Base-by-base conservation (phyloP, 2,113 vertebrate species). In the human region DNA sequence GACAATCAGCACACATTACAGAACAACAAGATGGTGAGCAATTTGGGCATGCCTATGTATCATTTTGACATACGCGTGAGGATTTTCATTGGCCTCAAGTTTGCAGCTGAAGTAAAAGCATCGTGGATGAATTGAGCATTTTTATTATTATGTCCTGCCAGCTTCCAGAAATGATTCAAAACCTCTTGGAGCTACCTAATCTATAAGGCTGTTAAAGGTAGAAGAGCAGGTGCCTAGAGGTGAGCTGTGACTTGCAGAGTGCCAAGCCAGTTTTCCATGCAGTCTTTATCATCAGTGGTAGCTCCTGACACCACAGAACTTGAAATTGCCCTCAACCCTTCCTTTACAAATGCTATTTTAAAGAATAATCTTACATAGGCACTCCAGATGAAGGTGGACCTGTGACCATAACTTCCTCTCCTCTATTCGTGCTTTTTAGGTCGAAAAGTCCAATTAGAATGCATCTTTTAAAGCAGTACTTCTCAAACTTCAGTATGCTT, bases 11-110 rank as follows among this genome's bases (percentile, higher is more conserved):
- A 40, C 16, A 68, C 2, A 64, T 66, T 83, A 16, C 68, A 81
- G 84, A 52, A 93, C 43, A 95, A 87, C 12, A 78, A 76, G 45
- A 30, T 18, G 27, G 9, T 45, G 20, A 30, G 85, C 55, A 48
- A 5, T 76, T 38, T 70, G 72, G 81, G 20, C n/a, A 5, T 59
- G 30, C 45, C 52, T 78, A 8, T 48, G 6, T 66, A 61, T 87
- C 59, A 40, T 5, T 8, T 8, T 55, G 85, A 61, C 22, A 48
- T 35, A 6, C 6, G 5, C 22, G 6, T 83, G 40, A 48, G 4
- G 40, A 83, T 88, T 97, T 88, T 61, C 61, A 50, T 6, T 97
- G 55, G n/a, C 45, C 40, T 86, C 35, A 59, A 7, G 22, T 81
- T 79, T 78, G 12, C 76, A 84, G 20, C 40, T 55, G 30, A 93